phyloP scores from a whole-genome alignment of 2,888 invertebrate genomes.

The Rhyacophila evoluta region DNA sequence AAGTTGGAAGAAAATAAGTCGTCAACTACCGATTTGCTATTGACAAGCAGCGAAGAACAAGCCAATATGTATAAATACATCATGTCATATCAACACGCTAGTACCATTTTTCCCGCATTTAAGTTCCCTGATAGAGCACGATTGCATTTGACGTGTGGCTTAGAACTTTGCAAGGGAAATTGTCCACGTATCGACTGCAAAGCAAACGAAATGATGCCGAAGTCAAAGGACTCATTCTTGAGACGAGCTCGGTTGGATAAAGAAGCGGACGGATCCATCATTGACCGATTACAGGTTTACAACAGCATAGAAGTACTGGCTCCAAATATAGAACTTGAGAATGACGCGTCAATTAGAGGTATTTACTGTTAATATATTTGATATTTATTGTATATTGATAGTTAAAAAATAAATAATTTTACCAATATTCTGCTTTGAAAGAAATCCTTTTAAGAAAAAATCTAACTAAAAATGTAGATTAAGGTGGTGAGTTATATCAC shows the following conservation, averaged over 20 bases:
- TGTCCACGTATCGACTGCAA: slow-evolving; percentile 75
- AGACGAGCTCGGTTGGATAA: slow-evolving; percentile 67
- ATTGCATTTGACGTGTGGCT: slow-evolving; percentile 81
- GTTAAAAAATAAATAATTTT: too few relatives aligned
- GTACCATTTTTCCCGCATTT: slow-evolving; percentile 81
- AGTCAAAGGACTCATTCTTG: slow-evolving; percentile 65
- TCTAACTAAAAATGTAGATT: too few relatives aligned
- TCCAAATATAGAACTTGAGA: slow-evolving; percentile 81
- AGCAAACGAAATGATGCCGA: slow-evolving; percentile 59
- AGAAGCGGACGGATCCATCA: slow-evolving; percentile 70
- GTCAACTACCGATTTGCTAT: slow-evolving; percentile 58
- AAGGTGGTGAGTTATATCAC: too few relatives aligned
- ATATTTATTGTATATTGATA: too few relatives aligned
- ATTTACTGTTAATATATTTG: too few relatives aligned
- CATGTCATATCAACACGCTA: slow-evolving; percentile 68
- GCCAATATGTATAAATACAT: slow-evolving; percentile 65
- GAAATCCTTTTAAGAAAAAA: too few relatives aligned
- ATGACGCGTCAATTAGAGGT: slow-evolving; percentile 70
- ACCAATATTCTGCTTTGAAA: too few relatives aligned
- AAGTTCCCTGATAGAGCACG: slow-evolving; percentile 83
- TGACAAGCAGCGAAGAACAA: slow-evolving; percentile 58
- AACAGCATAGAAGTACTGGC: slow-evolving; percentile 85
- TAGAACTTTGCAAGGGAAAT: slow-evolving; percentile 80
- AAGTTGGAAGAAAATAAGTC: slow-evolving; percentile 55
- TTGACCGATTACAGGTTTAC: slow-evolving; percentile 80